phyloP scores from a whole-genome alignment of 2,113 vertebrate species.

The Crypturellus undulatus region DNA sequence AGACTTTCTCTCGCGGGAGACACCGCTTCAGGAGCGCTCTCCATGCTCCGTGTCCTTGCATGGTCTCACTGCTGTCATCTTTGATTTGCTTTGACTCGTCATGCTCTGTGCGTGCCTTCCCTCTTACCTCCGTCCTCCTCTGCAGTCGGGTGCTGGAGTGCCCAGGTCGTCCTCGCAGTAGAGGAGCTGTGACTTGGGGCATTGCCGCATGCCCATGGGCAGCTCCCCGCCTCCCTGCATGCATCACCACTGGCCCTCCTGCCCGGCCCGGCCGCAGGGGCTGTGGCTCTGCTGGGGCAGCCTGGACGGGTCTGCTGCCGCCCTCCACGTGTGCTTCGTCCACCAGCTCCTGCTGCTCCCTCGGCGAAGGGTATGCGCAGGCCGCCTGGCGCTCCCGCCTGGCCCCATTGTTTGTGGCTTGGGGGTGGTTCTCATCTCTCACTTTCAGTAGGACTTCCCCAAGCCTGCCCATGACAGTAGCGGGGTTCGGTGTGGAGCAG shows the following conservation, averaged over 20 bases:
- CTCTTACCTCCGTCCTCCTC: neutral
- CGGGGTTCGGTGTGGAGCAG: no score
- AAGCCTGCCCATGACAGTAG: no score
- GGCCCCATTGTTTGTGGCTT: no score
- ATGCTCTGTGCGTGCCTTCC: neutral
- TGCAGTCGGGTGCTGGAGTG: neutral
- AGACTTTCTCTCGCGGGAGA: neutral
- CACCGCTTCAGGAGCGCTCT: neutral
- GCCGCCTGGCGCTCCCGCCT: no score
- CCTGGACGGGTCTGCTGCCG: neutral
- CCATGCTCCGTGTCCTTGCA: neutral
- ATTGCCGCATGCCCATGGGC: neutral
- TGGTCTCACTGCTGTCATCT: neutral
- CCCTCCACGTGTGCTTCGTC: neutral
- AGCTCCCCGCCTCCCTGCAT: neutral
- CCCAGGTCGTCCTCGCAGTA: neutral
- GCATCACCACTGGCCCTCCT: neutral
- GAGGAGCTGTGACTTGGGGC: neutral
- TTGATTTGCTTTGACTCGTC: neutral
- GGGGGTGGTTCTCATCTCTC: no score
- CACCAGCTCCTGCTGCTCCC: neutral
- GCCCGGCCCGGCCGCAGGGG: neutral
- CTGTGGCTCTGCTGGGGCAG: neutral
- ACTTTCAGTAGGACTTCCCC: no score
- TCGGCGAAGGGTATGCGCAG: neutral